phyloP scores from a whole-genome alignment of 2,797 vertebrate genomes.

The Darevskia mixta region DNA sequence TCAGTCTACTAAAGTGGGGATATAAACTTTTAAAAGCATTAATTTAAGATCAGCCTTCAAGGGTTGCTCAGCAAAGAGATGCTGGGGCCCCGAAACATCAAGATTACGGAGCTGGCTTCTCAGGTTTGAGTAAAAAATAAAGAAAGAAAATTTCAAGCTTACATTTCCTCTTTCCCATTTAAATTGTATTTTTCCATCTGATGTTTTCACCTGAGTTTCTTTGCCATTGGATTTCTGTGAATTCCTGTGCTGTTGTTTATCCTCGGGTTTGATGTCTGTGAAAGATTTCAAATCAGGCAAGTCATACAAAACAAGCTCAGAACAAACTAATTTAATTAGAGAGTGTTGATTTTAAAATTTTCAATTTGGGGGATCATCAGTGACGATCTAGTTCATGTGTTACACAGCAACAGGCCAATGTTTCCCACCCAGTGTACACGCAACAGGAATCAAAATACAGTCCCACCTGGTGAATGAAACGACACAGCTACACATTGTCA shows the following conservation, averaged over 20 bases:
- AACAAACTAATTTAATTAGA: not conserved
- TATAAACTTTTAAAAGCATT: not conserved
- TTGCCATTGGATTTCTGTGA: not conserved
- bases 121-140: not conserved
- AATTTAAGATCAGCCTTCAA: not conserved
- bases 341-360: not conserved
- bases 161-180: not conserved
- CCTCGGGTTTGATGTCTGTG: not conserved
- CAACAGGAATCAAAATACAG: not conserved
- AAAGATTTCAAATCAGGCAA: conserved; percentile 2
- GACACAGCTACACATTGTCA: not conserved
- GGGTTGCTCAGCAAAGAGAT: not conserved
- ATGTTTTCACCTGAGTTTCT: not conserved
- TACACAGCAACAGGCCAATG: not conserved
- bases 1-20: not conserved
- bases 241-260: not conserved
- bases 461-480: not conserved
- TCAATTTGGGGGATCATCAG: not conserved
- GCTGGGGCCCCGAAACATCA: not conserved
- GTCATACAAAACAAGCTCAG: not conserved
- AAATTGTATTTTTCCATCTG: not conserved
- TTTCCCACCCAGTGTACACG: not conserved
- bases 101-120: not conserved
- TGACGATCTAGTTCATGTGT: not conserved
- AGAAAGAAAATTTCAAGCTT: not conserved